Base-by-base conservation (phyloP, 1,140 invertebrate species). In the Schlechtendalia chinensis region DNA sequence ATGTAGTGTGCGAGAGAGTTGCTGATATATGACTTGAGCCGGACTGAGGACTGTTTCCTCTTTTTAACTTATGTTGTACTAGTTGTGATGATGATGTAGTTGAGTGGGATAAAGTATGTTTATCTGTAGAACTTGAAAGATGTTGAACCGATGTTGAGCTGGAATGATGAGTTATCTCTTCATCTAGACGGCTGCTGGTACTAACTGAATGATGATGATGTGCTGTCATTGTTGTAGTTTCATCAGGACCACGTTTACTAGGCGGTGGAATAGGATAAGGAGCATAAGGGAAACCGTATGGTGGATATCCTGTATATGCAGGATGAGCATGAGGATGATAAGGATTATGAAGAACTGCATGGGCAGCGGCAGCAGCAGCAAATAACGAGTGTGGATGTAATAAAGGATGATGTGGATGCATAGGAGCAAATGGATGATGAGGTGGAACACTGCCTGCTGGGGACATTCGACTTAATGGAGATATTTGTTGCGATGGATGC, bases 241-340 rank as follows among this genome's bases (percentile, higher is more conserved):
- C 91, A 81, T 92, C 89, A 24, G 84, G 81, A 27, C 87, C 82
- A 87, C 87, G 81, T 86, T 85, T 82, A 85, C 86, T 91, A 1
- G 91, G 90, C 83, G 93, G 90, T 10, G 90, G 90, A 83, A 90
- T 91, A 24, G 91, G 91, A 72, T 91, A 88, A 1, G 91, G 90
- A 6, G 89, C 89, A 83, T 92, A 92, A 0, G 91, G 88, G 86
- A 92, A 92, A n/a, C 89, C 88, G 84, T 89, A 90, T 11, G 90
- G 89, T 84, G 89, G 87, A 82, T 91, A 90, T 11, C 90, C 90
- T 4, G 91, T 88, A 86, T 92, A 91, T 24, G 90, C 89, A 83
- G 91, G 90, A 81, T 91, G 90, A 2, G 90, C 88, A 85, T 91
- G 90, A 0, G 90, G 89, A 72, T 82, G 83, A 75, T 84, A 82